Base-by-base conservation (phyloP, 2,888 invertebrate genomes). In the Hypena proboscidalis region DNA sequence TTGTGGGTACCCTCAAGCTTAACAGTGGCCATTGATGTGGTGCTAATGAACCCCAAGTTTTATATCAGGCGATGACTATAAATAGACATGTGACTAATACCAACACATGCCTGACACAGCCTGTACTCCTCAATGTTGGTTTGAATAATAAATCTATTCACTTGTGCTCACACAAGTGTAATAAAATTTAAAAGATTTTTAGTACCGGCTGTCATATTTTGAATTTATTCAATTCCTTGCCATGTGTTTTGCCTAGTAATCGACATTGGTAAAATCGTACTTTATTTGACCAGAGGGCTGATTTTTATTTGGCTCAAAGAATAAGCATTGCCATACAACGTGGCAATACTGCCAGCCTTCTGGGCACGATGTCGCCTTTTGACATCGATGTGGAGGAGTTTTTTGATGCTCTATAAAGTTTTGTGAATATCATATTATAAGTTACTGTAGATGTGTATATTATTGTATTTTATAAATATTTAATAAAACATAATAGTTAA, bases 71-170 rank as follows among this genome's bases (percentile, higher is more conserved):
- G 52, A 36, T 43, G 35, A 62, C 80, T 83, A 85, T 75, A 83
- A 80, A 86, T 89, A 89, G 85, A 68, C 55, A 69, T 70, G 66
- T 84, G 86, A 88, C 81, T 80, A 80, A 85, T 72, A 57, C 63
- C 48, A 74, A 66, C 82, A 84, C 74, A 82, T 84, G 85, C 69
- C 77, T 77, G 78, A 79, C 82, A 75, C 67, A 66, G 56, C 68
- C 64, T 66, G 70, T 77, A 70, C 67, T 58, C 63, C 44, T 50
- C 51, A 58, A 42, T 53, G 27, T 36, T 66, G 68, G 66, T 70
- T 64, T 59, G 61, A 73, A 70, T 67, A 70, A 67, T 71, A 67
- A 67, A 65, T 60, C 11, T n/a, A n/a, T n/a, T 11, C 2, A 10
- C 19, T 5, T 22, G 22, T 2, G n/a, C n/a, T 22, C 2, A 6